Conservation (phyloP, 2,888 invertebrate genomes). For the Rhabditophanes sp. region DNA sequence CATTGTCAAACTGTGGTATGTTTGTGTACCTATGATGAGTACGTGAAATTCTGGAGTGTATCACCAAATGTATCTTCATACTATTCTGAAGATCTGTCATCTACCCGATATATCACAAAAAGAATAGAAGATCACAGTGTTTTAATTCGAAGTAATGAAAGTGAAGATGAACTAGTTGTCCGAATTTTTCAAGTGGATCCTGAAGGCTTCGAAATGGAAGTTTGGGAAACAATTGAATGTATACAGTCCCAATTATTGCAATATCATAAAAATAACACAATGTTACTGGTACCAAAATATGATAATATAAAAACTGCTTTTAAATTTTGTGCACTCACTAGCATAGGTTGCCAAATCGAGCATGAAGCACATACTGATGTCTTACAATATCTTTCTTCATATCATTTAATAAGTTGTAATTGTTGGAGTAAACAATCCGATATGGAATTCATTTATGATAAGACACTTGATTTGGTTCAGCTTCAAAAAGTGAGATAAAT, state of each 20-base stretch:
- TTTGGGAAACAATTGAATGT: slow-evolving; percentile 38
- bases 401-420: slow-evolving; percentile 15
- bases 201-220: slow-evolving; percentile 21
- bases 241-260: slow-evolving; percentile 22
- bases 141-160: slow-evolving; percentile 9
- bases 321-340: slow-evolving; percentile 39
- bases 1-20: slow-evolving; percentile 26
- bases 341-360: slow-evolving; percentile 40
- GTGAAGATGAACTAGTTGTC: slow-evolving; percentile 8
- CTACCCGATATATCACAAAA: too few relatives aligned
- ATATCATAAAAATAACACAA: slow-evolving; percentile 11
- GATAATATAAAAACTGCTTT: too few relatives aligned
- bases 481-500: too few relatives aligned
- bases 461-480: too few relatives aligned
- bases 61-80: too few relatives aligned
- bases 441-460: too few relatives aligned
- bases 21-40: slow-evolving; percentile 12
- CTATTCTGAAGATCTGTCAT: too few relatives aligned
- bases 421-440: too few relatives aligned
- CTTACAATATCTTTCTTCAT: slow-evolving; percentile 13
- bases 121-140: slow-evolving; percentile 5
- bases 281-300: too few relatives aligned
- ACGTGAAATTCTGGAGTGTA: slow-evolving; percentile 14
- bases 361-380: slow-evolving; percentile 11
- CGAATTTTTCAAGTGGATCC: slow-evolving; percentile 20